phyloP scores from a whole-genome alignment of 2,797 vertebrate genomes.

The Gypaetus barbatus region DNA sequence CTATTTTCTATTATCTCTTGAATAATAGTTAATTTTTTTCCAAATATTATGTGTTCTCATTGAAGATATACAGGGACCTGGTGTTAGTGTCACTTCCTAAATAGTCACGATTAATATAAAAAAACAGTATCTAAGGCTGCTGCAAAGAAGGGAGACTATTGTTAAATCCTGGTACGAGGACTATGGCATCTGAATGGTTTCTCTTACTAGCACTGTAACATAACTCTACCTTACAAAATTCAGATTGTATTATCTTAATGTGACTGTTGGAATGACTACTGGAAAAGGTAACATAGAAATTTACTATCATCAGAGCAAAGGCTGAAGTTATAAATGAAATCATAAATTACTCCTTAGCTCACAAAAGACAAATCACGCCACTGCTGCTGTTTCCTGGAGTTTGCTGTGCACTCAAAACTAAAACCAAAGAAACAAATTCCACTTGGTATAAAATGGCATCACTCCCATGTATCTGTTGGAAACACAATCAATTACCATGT shows the following conservation, averaged over 20 bases:
- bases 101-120: background rate
- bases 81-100: background rate
- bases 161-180: background rate
- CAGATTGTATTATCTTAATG: background rate
- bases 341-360: background rate
- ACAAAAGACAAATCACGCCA: background rate
- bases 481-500: background rate
- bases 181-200: background rate
- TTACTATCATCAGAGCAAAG: background rate
- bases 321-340: background rate
- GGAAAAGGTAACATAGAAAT: background rate
- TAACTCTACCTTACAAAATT: background rate
- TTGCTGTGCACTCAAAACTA: background rate
- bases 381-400: background rate
- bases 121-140: background rate
- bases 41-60: background rate
- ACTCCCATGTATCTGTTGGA: background rate
- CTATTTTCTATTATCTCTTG: background rate
- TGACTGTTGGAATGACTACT: background rate
- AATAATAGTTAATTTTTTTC: background rate
- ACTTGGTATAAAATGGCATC: background rate
- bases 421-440: background rate
- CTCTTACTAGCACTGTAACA: background rate
- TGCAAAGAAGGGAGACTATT: background rate
- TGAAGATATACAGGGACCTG: background rate